Conservation (phyloP, 2,888 invertebrate genomes). For the Anthophora plumipes region DNA sequence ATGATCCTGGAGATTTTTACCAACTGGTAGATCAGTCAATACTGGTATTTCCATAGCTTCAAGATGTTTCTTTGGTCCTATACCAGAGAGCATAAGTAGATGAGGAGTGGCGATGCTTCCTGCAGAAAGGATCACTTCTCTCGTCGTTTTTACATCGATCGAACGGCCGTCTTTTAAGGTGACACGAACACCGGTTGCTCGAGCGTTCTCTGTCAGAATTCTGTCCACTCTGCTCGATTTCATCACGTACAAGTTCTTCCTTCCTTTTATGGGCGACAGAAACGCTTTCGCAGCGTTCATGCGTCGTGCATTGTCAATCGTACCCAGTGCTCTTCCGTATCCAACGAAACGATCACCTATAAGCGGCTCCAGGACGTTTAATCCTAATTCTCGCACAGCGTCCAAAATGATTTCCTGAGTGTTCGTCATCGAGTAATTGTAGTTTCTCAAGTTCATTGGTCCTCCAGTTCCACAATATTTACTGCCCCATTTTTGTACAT, state of each 20-base stretch:
- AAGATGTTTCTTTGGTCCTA: conserved; percentile 86
- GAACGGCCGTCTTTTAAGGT: conserved; percentile 78
- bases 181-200: conserved; percentile 85
- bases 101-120: conserved; percentile 89
- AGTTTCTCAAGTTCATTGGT: conserved; percentile 84
- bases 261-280: conserved; percentile 84
- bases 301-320: conserved; percentile 82
- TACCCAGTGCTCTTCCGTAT: conserved; percentile 85
- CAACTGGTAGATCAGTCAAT: conserved; percentile 85
- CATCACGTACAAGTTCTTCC: conserved; percentile 87
- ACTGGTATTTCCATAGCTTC: conserved; percentile 84
- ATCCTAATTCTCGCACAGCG: conserved; percentile 85
- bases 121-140: conserved; percentile 88
- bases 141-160: conserved; percentile 83
- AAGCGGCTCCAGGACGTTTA: conserved; percentile 81
- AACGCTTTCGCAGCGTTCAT: conserved; percentile 84
- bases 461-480: conserved; percentile 84
- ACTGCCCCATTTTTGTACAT: conserved; percentile 79
- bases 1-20: conserved; percentile 87
- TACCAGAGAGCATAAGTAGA: conserved; percentile 89
- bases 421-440: conserved; percentile 78
- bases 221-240: conserved; percentile 86
- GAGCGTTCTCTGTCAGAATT: conserved; percentile 85
- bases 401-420: conserved; percentile 83
- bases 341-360: conserved; percentile 85